Evolutionary conservation across 2,888 invertebrate genomes (phyloP).

Genomic region (Tenthredo scrophulariae): DNA sequence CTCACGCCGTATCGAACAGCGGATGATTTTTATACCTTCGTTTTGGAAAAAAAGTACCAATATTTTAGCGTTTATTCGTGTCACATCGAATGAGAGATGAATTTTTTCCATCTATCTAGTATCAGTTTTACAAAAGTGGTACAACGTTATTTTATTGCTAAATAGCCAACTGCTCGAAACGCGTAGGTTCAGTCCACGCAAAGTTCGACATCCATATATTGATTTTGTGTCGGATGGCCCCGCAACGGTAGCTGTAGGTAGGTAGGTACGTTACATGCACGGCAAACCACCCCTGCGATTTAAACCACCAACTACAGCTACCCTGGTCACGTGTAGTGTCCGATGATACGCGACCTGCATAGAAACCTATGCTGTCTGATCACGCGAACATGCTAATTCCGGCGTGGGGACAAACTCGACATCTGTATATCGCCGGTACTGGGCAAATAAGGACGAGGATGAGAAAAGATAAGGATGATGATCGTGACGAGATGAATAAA

Average conservation of each 20-base stretch:
- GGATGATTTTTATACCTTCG: slow-evolving; percentile 4
- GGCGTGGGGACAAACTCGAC: slow-evolving; percentile 26
- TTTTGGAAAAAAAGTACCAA: background rate
- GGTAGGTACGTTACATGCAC: background rate
- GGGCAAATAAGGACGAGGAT: slow-evolving; percentile 64
- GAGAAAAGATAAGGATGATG: slow-evolving; percentile 27
- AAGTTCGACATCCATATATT: slow-evolving; percentile 54
- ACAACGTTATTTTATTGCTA: slow-evolving; percentile 25
- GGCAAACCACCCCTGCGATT: slow-evolving; percentile 53
- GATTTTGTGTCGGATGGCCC: slow-evolving; percentile 54
- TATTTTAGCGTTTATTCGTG: background rate
- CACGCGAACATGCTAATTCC: slow-evolving; percentile 51
- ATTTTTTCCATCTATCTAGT: slow-evolving; percentile 5
- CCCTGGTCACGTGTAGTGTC: slow-evolving; percentile 76
- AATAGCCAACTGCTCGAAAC: background rate
- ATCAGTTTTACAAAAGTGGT: slow-evolving; percentile 8
- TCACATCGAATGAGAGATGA: background rate
- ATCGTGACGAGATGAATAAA: background rate
- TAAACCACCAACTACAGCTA: slow-evolving; percentile 65
- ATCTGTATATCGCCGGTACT: slow-evolving; percentile 59
- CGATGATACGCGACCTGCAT: slow-evolving; percentile 74
- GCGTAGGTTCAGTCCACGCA: background rate
- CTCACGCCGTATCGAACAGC: background rate
- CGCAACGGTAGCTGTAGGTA: background rate
- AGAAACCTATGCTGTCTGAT: slow-evolving; percentile 64